Evolutionary conservation across 1,140 invertebrate species (phyloP).

Genomic region (Kradibia gibbosae): DNA sequence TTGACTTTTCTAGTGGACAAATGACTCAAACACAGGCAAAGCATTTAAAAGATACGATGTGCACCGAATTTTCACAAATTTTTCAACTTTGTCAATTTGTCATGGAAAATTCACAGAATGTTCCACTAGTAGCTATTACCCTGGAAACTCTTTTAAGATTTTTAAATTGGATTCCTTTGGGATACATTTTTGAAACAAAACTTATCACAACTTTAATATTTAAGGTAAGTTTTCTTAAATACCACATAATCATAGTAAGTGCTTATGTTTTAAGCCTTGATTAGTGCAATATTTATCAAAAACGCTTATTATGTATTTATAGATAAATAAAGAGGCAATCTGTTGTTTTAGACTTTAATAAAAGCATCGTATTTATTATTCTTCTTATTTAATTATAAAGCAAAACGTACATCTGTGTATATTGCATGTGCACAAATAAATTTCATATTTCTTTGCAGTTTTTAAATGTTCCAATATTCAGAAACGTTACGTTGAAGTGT

Average conservation of each 20-base stretch:
- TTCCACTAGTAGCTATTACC: conserved; percentile 92
- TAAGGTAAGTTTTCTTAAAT: conserved; percentile 80
- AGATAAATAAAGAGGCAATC: no score
- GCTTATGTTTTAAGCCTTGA: no score
- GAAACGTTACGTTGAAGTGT: conserved; percentile 98
- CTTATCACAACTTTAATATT: conserved; percentile 95
- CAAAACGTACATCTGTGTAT: no score
- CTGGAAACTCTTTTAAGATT: conserved; percentile 97
- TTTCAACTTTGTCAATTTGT: conserved; percentile 98
- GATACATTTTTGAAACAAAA: conserved; percentile 99
- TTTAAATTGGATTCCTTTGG: conserved; percentile 99
- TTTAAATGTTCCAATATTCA: conserved; percentile 96
- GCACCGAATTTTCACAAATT: conserved; percentile 98
- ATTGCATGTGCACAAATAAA: not conserved
- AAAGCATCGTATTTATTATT: no score
- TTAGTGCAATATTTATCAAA: no score
- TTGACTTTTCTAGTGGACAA: conserved; percentile 98
- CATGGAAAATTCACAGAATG: conserved; percentile 97
- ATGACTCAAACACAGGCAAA: conserved; percentile 99
- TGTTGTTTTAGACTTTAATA: no score
- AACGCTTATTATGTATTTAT: no score
- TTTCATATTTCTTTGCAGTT: conserved; percentile 78
- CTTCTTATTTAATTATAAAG: no score
- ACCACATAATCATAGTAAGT: no score
- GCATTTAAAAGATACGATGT: conserved; percentile 99